A percentile compares a stretch with the other conserved stretches of the same genome.
These are phyloP conservation scores for Sesia bembeciformis DNA, from an alignment of 2,888 invertebrate genomes.

Conservation along the genomic window DNA sequence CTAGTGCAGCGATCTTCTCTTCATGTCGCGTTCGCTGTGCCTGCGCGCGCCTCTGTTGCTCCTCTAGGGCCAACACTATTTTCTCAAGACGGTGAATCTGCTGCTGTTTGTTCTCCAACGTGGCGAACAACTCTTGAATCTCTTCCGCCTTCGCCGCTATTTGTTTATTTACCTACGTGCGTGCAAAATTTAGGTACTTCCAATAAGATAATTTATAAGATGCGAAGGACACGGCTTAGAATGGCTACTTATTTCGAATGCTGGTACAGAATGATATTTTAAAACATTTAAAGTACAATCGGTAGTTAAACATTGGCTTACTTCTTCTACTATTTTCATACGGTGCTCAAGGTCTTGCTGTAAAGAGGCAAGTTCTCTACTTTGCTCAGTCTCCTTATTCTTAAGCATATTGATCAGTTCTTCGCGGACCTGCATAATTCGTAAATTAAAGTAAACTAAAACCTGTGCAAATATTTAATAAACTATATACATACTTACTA, in stretches of 20 bases:
- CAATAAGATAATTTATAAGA: neutral
- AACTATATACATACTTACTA: neutral
- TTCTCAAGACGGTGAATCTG: slow-evolving; percentile 72
- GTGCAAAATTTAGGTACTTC: neutral
- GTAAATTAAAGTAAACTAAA: neutral
- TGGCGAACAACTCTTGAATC: slow-evolving; percentile 64
- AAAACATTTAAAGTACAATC: too few species aligned
- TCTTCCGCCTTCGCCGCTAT: slow-evolving; percentile 67
- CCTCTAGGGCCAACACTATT: slow-evolving; percentile 70
- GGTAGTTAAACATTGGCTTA: slow-evolving; percentile 24
- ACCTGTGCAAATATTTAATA: too few species aligned
- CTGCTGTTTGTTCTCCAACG: slow-evolving; percentile 69
- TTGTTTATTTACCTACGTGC: slow-evolving; percentile 59
- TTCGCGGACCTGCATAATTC: slow-evolving; percentile 62
- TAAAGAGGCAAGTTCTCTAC: slow-evolving; percentile 51
- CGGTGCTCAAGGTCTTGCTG: slow-evolving; percentile 60
- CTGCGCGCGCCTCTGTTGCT: slow-evolving; percentile 72
- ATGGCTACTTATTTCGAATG: too few species aligned
- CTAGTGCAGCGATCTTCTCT: slow-evolving; percentile 72
- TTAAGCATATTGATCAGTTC: slow-evolving; percentile 76
- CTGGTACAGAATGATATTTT: too few species aligned
- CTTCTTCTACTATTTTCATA: slow-evolving; percentile 67
- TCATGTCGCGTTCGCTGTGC: slow-evolving; percentile 75
- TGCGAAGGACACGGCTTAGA: neutral
- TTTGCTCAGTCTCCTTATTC: slow-evolving; percentile 70